Evolutionary conservation across 2,797 vertebrate species (phyloP).

Genomic region (Tragopan temminckii): DNA sequence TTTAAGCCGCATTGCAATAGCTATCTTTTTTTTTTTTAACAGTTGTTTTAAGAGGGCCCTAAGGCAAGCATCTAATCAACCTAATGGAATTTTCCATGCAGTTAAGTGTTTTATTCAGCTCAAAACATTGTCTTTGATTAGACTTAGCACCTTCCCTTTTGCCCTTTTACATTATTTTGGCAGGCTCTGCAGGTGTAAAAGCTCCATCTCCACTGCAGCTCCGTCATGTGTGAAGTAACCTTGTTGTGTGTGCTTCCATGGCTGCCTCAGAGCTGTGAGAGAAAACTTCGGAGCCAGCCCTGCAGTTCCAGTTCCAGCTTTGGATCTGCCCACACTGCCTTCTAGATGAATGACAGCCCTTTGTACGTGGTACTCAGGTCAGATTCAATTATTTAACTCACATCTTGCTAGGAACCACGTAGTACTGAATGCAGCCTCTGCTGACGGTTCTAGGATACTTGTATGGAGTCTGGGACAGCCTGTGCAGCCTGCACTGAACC

Average conservation of each 20-base stretch:
- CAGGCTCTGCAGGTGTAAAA: constrained; percentile 56
- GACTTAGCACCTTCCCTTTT: constrained; percentile 63
- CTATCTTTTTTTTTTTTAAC: constrained; percentile 48
- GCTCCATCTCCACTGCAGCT: constrained; percentile 21
- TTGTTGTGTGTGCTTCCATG: neutral
- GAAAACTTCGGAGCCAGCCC: neutral
- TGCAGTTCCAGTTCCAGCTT: neutral
- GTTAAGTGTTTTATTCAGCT: constrained; percentile 68
- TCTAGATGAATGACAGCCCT: neutral
- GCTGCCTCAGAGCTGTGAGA: neutral
- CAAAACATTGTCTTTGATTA: constrained; percentile 67
- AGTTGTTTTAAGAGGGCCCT: constrained; percentile 69
- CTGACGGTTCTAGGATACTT: fast-evolving
- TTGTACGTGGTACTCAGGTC: neutral
- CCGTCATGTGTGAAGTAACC: neutral
- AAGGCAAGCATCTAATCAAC: constrained; percentile 73
- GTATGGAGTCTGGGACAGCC: neutral
- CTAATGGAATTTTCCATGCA: constrained; percentile 73
- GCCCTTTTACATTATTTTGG: constrained; percentile 49
- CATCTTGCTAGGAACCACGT: neutral
- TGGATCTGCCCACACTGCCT: neutral
- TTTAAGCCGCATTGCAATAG: constrained; percentile 43
- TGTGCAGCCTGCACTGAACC: neutral
- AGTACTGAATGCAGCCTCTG: fast-evolving
- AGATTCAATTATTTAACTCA: neutral